Base-by-base conservation (phyloP, 2,888 invertebrate species). In the Euplagia quadripunctaria region DNA sequence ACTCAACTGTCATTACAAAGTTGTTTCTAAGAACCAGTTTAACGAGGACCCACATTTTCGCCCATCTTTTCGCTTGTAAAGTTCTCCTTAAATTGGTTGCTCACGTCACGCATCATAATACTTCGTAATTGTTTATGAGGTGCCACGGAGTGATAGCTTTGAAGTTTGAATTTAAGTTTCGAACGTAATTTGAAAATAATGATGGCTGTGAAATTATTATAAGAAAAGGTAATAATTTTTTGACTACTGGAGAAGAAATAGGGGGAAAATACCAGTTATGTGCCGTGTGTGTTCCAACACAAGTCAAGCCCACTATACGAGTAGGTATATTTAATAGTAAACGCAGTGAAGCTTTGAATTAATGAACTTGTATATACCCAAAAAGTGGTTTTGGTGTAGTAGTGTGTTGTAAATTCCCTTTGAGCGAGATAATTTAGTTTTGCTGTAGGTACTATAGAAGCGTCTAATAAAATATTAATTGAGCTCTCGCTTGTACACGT, bases 51-150 rank as follows among this genome's bases (percentile, higher is more conserved):
- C 71, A 70, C 46, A 76, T 77, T 76, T 71, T 64, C 70, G 70
- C 69, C 43, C 67, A 73, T 51, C 66, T 41, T 68, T 71, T 66
- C 55, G 7, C 11, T 43, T 71, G 58, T 64, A 9, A 7, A 70
- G 86, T 68, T 86, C 86, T 73, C 20, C 2, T 7, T 76, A 78
- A 41, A 71, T 49, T 85, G 82, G 89, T n/a, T 68, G 58, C 11
- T 61, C 55, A 85, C 72, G 75, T 75, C 84, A 86, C 87, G 85
- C 87, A 85, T 79, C 78, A 80, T 75, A 81, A 78, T 79, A 79
- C 81, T 73, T 73, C 73, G 82, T 88, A 87, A 88, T 89, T 89
- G 87, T 87, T 86, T 86, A 81, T 82, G 82, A 80, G 78, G 83
- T 84, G 84, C 85, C 83, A 83, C 80, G 86, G 82, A 80, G 83